Evolutionary conservation across 2,113 vertebrate species (phyloP), one percentile per base, ranked within the genome.

Genomic region (Alligator mississippiensis): DNA sequence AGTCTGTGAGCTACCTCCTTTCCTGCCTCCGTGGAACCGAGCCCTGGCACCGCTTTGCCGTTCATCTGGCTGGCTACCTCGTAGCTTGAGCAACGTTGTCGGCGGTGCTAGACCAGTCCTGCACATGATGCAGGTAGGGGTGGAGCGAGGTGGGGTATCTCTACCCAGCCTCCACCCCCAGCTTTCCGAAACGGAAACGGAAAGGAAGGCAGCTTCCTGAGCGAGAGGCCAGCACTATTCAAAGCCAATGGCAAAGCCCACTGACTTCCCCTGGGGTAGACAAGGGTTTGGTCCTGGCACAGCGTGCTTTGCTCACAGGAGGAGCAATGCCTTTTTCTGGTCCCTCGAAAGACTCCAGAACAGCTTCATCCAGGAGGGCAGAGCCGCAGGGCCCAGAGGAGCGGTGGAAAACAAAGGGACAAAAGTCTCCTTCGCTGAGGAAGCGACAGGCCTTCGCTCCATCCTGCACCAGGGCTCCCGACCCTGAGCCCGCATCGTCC

Each of bases 1-100:
- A 9, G 9, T 30, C 21, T 7, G 9, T n/a, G 57, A 54, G 21
- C 34, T 9, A 15, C 47, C 55, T 61, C 22, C 34, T 11, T 4
- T 13, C n/a, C 47, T 64, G 15, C 55, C 18, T 59, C 13, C 6
- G 34, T 16, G 34, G n/a, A 82, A 38, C 11, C 1, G 0, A 11
- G 12, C 16, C 0, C 11, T 21, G 76, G 0, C 2, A 5, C 1
- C 1, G 11, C 2, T 74, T 72, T 74, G 30, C 54, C 47, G 9
- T 47, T 47, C 47, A 47, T 47, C 47, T 3, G 2, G 1, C 25
- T 68, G 5, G 55, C 12, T 19, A 25, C 78, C 47, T 47, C 17
- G 11, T 25, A 13, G 19, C 19, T 28, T 11, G 79, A 24, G 4
- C 38, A 28, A 13, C 2, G 17, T 34, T 64, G 63, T 11, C 15